A percentile compares a stretch with the other conserved stretches of the same genome.
Conservation (phyloP, 2,113 vertebrate genomes). For the Microtus montanus region DNA sequence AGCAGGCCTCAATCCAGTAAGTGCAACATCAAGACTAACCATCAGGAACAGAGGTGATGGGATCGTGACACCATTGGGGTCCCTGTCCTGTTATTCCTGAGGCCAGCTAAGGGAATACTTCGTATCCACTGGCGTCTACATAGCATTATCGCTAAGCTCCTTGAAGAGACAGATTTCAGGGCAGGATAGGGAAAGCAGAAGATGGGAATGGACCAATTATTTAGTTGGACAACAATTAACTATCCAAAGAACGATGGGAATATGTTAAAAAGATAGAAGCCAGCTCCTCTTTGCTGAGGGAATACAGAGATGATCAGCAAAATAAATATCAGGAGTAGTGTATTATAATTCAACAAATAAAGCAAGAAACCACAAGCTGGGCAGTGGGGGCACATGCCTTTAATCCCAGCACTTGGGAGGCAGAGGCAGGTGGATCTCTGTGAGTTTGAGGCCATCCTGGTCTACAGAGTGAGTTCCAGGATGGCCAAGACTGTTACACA, state of each 20-base stretch:
- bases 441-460: too few relatives aligned
- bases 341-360: neutral
- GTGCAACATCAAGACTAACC: neutral
- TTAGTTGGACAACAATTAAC: neutral
- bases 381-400: accelerated
- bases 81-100: neutral
- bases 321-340: neutral
- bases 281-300: too few relatives aligned
- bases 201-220: neutral
- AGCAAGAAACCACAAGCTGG: neutral
- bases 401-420: too few relatives aligned
- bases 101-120: neutral
- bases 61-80: accelerated
- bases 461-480: too few relatives aligned
- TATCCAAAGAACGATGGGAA: neutral
- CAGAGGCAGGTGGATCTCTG: too few relatives aligned
- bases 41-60: neutral
- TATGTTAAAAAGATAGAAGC: neutral
- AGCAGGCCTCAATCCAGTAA: neutral
- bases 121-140: neutral
- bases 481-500: too few relatives aligned
- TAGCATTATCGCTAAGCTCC: neutral
- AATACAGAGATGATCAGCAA: neutral
- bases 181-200: neutral
- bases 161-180: neutral